Base-by-base conservation (phyloP, 2,888 invertebrate genomes). In the Gnatocerus cornutus region DNA sequence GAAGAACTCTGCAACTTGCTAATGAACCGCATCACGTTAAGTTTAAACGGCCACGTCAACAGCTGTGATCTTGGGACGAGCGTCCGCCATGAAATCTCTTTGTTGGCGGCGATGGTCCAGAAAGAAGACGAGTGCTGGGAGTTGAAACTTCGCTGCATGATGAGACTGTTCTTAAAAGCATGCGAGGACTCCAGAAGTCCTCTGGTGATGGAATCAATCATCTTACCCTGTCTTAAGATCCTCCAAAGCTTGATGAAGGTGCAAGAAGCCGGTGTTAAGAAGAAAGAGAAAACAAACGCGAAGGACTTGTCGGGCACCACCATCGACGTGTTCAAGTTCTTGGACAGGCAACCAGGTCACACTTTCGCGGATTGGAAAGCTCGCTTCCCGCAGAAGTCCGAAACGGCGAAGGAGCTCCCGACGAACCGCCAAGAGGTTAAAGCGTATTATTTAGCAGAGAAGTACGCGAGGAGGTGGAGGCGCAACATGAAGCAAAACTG, bases 101-200 rank as follows among this genome's bases (percentile, higher is more conserved):
- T 98, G 9, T 85, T 98, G 21, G 95, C 96, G 0, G 92, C 94
- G 0, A 88, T 97, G 48, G 92, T 98, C 1, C 94, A 96, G 77
- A 95, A 96, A 75, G 95, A 97, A 80, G 98, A 98, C 83, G 91
- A 93, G 2, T 97, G 97, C 82, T 98, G 98, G 98, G 98, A 98
- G 83, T 91, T 93, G 71, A 93, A 98, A 79, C 86, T 98, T 0
- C 90, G 94, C 50, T 93, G 94, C 81, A 93, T 97, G 71, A 93
- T 98, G 86, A 92, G 92, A 74, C 86, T 98, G 59, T 97, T 98
- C 86, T 87, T 96, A 63, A 89, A 91, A 85, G 93, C 93, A 3
- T 92, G 92, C 74, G 88, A 90, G 62, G 89, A 91, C 83, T 91
- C 93, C 0, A 91, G 92, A 71, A 95, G 93, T 78, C 94, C 95